Evolutionary conservation across 2,113 vertebrate species (phyloP).

Genomic region (Plecturocebus donacophilus): DNA sequence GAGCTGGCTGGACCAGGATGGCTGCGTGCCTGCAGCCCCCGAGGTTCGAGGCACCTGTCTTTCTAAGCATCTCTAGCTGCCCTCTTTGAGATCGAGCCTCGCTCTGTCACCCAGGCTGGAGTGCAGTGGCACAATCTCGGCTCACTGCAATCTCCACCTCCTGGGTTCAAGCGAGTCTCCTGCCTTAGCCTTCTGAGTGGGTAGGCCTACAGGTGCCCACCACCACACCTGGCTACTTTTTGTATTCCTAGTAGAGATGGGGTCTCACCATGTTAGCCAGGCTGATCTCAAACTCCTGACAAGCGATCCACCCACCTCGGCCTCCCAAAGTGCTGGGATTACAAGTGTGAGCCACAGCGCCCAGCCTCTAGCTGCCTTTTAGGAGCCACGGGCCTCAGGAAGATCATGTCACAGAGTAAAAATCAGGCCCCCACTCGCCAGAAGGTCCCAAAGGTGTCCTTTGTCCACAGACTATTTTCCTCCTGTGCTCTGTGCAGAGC

Average conservation of each 20-base stretch:
- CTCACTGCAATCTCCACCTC: not conserved
- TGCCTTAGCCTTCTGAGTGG: not conserved
- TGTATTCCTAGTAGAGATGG: not conserved
- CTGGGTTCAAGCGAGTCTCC: not conserved
- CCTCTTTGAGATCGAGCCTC: not conserved
- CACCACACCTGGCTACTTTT: not conserved
- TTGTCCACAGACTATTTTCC: not conserved
- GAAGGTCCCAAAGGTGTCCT: not conserved
- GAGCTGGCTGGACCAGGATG: not conserved
- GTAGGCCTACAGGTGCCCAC: not conserved
- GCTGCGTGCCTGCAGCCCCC: not conserved
- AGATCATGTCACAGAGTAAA: too few relatives aligned
- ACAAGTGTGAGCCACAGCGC: not conserved
- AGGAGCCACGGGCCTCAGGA: too few relatives aligned
- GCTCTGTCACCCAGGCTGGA: not conserved
- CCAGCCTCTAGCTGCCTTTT: too few relatives aligned
- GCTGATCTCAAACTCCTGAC: not conserved
- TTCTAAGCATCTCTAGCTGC: not conserved
- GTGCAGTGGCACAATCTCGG: not conserved
- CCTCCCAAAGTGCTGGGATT: not conserved
- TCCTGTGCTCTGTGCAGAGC: rapidly evolving
- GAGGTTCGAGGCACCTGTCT: too few relatives aligned
- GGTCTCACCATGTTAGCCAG: not conserved
- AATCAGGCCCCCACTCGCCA: not conserved
- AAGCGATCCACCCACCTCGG: not conserved